Evolutionary conservation across 2,113 vertebrate species (phyloP), one percentile per base, ranked within the genome.

Genomic region (Cyanoderma ruficeps): DNA sequence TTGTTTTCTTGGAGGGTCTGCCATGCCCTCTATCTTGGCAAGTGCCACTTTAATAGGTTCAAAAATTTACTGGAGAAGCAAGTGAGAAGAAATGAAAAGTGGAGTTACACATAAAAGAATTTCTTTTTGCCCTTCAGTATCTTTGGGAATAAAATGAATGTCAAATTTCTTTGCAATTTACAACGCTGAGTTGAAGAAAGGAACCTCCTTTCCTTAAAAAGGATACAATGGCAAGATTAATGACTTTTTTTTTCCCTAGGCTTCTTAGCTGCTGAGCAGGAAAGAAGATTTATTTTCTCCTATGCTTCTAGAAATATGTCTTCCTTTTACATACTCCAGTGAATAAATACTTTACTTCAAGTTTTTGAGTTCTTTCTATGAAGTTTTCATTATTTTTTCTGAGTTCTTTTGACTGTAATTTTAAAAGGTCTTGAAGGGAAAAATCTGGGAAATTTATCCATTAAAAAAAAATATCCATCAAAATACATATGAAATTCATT

Each of bases 61-160:
- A 77, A 83, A 95, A 87, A 52, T 68, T 35, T 93, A 67, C 67
- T 88, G 84, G 87, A 95, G 94, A 96, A 97, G 94, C 95, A 97
- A 97, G 95, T 96, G 95, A 96, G 96, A 97, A 96, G 96, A 96
- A 97, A 97, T 93, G 57, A 71, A 53, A 91, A 95, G 65, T 74
- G 70, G 53, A 46, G n/a, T 95, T 91, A 77, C 47, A 37, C 2
- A 7, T 71, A 69, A 86, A n/a, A n/a, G 42, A 50, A 23, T 94
- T 94, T 94, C n/a, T 49, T 70, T 89, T 89, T 90, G 55, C 55
- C 82, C 55, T 76, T 95, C 71, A 42, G 11, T 87, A 59, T 80
- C 46, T n/a, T 78, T 65, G 94, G 78, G 35, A 88, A 57, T 87
- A 77, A 91, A 87, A 86, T 13, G 0, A 80, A 74, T 88, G 81